phyloP scores from a whole-genome alignment of 2,797 vertebrate genomes.

The Thamnophis elegans region DNA sequence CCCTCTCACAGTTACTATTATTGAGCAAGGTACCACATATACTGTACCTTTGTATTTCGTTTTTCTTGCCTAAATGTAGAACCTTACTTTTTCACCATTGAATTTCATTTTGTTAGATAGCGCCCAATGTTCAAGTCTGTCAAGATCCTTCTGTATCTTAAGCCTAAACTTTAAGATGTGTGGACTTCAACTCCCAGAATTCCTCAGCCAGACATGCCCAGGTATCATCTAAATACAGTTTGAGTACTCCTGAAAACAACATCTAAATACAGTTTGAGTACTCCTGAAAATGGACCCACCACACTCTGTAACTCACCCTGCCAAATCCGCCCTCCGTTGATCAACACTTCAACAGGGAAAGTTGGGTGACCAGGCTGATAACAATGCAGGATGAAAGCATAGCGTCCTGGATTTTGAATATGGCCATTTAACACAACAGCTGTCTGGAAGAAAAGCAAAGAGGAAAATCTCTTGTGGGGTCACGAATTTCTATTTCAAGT shows the following conservation, averaged over 20 bases:
- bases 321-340: constrained; percentile 89
- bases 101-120: too few relatives aligned
- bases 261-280: not conserved
- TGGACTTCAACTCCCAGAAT: not conserved
- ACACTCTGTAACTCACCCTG: constrained; percentile 77
- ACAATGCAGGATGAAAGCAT: constrained; percentile 90
- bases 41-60: too few relatives aligned
- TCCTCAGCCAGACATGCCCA: not conserved
- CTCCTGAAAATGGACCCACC: not conserved
- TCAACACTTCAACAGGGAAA: constrained; percentile 82
- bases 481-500: not conserved
- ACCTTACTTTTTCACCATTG: too few relatives aligned
- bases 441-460: constrained; percentile 70
- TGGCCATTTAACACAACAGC: constrained; percentile 79
- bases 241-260: not conserved
- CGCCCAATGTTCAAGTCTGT: too few relatives aligned
- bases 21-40: too few relatives aligned
- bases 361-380: constrained; percentile 88
- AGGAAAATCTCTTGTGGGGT: not conserved
- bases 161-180: not conserved
- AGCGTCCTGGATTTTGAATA: constrained; percentile 84
- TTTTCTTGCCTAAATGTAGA: too few relatives aligned
- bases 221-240: not conserved
- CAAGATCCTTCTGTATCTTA: too few relatives aligned
- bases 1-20: too few relatives aligned